Evolutionary conservation across 2,797 vertebrate species (phyloP), one percentile per base, ranked within the genome.

Genomic region (Syngnathus acus): DNA sequence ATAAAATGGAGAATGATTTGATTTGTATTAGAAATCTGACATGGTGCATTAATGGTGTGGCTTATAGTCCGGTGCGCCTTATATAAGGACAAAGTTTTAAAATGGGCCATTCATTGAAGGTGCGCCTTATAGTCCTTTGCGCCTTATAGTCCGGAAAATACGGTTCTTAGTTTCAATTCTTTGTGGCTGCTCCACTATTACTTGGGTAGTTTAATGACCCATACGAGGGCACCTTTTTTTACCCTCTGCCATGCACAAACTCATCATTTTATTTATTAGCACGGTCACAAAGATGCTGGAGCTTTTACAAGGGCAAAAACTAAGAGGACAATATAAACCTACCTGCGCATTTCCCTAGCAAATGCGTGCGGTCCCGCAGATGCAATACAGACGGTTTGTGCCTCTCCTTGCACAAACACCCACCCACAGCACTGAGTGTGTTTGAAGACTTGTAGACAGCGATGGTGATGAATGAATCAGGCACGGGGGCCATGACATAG

Each of bases 391-490:
- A 39, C 51, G 64, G 65, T 37, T 6, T 9, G 60, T 48, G 54
- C 48, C 63, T 65, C 19, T 58, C 54, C 23, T 1, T 63, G 57
- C 65, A 58, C 65, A 55, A 72, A 71, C 65, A 67, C 67, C 62
- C 67, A 73, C 70, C 68, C 64, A 75, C 62, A 73, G 65, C 67
- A 71, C 67, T 67, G 65, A 64, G 66, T 71, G 65, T 62, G 65
- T 72, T 68, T 65, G 79, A 60, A 78, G 50, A 72, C 68, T 47
- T 10, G 65, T 67, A 71, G 77, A 76, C 81, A 69, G 74, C 51
- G 68, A 78, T 72, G 72, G 78, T 90, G 86, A 91, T 91, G 88
- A 90, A 90, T 90, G 75, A 72, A 70, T 84, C 73, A 81, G 66
- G 73, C 75, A n/a, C 9, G 4, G 9, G 39, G 64, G 63, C 75